Conservation (phyloP, 1,140 invertebrate genomes). For the Psilanteris sp. region DNA sequence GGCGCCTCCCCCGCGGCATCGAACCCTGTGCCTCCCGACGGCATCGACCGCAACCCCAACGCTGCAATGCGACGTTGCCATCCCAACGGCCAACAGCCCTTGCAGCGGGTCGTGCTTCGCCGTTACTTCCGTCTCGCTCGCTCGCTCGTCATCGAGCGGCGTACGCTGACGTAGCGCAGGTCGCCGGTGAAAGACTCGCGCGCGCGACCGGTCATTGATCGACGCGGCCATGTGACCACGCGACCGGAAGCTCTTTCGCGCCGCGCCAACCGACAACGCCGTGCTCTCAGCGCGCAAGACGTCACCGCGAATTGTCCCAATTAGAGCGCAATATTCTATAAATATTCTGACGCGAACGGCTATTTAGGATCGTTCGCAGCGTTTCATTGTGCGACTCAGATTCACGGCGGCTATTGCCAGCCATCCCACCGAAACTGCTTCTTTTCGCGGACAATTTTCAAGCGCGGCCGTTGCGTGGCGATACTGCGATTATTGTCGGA, state of each 20-base stretch:
- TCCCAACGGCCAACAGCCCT: conserved; percentile 80
- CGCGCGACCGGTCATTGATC: conserved; percentile 69
- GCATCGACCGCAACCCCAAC: conserved; percentile 79
- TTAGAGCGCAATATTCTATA: conserved; percentile 37
- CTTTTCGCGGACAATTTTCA: no score
- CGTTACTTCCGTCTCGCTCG: conserved; percentile 11
- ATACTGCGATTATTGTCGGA: no score
- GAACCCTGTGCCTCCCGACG: conserved; percentile 70
- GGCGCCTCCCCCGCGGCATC: conserved; percentile 73
- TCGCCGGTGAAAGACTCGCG: conserved; percentile 60
- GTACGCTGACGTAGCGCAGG: conserved; percentile 59
- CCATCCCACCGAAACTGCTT: no score
- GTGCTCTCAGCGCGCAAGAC: conserved; percentile 30
- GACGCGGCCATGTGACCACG: conserved; percentile 60
- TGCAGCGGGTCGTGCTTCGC: conserved; percentile 61
- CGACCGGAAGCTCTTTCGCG: conserved; percentile 52
- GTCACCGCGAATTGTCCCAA: conserved; percentile 49
- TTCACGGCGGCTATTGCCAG: no score
- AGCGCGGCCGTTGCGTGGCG: no score
- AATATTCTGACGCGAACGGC: conserved; percentile 11
- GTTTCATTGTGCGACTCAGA: no score
- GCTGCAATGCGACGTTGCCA: conserved; percentile 81
- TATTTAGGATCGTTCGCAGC: neutral
- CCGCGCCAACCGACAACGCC: conserved; percentile 1
- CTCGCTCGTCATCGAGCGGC: conserved; percentile 48